These are phyloP conservation scores for Aphaenogaster floridana DNA, from an alignment of 1,140 invertebrate species.

Conservation along the genomic window DNA sequence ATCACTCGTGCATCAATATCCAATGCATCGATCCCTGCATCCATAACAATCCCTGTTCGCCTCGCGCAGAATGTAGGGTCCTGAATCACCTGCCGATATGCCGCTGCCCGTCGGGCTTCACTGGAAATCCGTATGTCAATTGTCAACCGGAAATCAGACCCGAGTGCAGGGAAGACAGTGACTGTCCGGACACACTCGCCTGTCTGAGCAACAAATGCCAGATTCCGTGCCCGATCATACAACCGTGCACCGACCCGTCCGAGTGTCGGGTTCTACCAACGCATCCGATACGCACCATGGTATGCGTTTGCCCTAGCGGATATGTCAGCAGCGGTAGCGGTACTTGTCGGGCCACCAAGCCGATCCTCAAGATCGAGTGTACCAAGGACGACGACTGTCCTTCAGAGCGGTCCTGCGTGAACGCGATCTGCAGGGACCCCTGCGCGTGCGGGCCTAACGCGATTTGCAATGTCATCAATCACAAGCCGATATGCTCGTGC, in stretches of 20 bases:
- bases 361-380: slow-evolving; percentile 90
- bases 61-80: slow-evolving; percentile 92
- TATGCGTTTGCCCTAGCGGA: slow-evolving; percentile 95
- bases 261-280: slow-evolving; percentile 93
- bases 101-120: slow-evolving; percentile 91
- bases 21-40: slow-evolving; percentile 96
- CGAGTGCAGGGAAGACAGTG: slow-evolving; percentile 93
- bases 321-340: slow-evolving; percentile 94
- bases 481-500: slow-evolving; percentile 95
- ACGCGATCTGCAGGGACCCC: slow-evolving; percentile 92
- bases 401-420: slow-evolving; percentile 92
- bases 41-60: slow-evolving; percentile 92
- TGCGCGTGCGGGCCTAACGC: slow-evolving; percentile 94
- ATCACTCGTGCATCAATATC: slow-evolving; percentile 94
- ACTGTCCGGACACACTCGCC: slow-evolving; percentile 93
- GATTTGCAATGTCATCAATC: slow-evolving; percentile 92
- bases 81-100: slow-evolving; percentile 94
- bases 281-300: slow-evolving; percentile 94
- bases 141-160: slow-evolving; percentile 91
- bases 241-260: slow-evolving; percentile 93
- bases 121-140: slow-evolving; percentile 93
- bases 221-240: slow-evolving; percentile 92
- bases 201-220: slow-evolving; percentile 94
- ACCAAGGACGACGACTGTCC: slow-evolving; percentile 92
- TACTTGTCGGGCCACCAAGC: slow-evolving; percentile 90